Evolutionary conservation across 2,797 vertebrate species (phyloP), one percentile per base, ranked within the genome.

Genomic region (Pygocentrus nattereri): DNA sequence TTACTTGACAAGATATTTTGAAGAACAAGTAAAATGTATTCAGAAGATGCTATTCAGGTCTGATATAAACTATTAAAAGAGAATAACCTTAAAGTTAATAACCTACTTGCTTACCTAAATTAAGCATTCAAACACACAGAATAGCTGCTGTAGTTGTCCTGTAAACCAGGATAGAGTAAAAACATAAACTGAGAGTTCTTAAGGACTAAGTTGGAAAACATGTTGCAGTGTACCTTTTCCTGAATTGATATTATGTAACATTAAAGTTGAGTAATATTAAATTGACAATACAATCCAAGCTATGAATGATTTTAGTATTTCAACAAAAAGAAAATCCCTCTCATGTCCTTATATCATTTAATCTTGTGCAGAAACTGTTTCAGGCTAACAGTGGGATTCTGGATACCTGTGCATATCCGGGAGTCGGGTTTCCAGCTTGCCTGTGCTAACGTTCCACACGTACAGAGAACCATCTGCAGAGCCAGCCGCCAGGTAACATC

Each of bases 391-490:
- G 30, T 30, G 38, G 49, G 12, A 47, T 76, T 59, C 34, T 81
- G 10, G 83, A 85, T 89, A 97, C 96, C 94, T 94, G 92, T 97
- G 96, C 74, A 92, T 88, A 68, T 94, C 95, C 0, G 84, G 87
- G 2, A 97, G 91, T 21, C 90, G 91, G 3, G 91, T 92, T 91
- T 96, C 95, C 89, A 97, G 89, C 30, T 91, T 88, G n/a, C 94
- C 95, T 0, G 88, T 93, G 69, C 91, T 91, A 2, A 94, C 87
- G 8, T 95, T 93, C 97, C 97, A 98, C 85, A 97, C 90, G 88
- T 95, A 97, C 82, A 98, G 92, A 0, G 91, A 82, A 0, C 96
- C 96, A 0, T 97, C 94, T 0, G 93, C 92, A 30, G 96, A 97
- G 1, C 96, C 97, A 0, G 91, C 96, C 0, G 94, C 89, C 0